Evolutionary conservation across 2,888 invertebrate genomes (phyloP), one percentile per base, ranked within the genome.

Genomic region (Odontothrips loti): DNA sequence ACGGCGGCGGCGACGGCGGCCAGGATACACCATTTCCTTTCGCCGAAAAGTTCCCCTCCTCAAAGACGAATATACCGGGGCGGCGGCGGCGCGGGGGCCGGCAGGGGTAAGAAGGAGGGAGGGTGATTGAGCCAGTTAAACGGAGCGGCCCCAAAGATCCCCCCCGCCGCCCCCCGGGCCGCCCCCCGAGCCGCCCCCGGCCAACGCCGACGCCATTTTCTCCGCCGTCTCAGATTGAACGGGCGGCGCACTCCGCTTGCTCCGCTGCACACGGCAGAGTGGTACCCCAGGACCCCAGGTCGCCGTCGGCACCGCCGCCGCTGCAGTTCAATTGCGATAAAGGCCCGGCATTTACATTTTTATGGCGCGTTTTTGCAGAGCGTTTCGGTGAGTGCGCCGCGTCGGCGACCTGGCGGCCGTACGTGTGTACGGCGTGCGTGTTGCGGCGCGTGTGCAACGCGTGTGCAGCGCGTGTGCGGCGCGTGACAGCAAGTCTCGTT

Each of bases 21-120:
- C 68, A 68, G 68, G 68, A 75, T 75, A 75, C 68, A 27, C 68
- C 68, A 75, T 75, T 75, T 75, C 68, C 68, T 75, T 75, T 75
- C 23, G 68, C 23, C 23, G 58, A 27, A 75, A 75, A 75, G 68
- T 75, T 75, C 68, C 27, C 34, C 34, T 43, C 34, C 27, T 75
- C 68, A 75, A 75, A 75, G 68, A 75, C 68, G 68, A 58, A 10
- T 75, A 27, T 58, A 20, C 17, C 68, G 11, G 68, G 27, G 68
- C 27, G 68, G 23, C 68, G 68, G 23, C 23, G 23, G 27, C 23
- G 8, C 10, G 23, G 68, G 51, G 4, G 51, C 1, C 51, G 15
- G 15, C 15, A 6, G 58, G 15, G 58, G 58, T 11, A 17, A 15
- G 58, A 17, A 4, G 58, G 58, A 15, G 58, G 2, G 58, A 2